phyloP scores from a whole-genome alignment of 2,888 invertebrate genomes.

The Orgyia antiqua region DNA sequence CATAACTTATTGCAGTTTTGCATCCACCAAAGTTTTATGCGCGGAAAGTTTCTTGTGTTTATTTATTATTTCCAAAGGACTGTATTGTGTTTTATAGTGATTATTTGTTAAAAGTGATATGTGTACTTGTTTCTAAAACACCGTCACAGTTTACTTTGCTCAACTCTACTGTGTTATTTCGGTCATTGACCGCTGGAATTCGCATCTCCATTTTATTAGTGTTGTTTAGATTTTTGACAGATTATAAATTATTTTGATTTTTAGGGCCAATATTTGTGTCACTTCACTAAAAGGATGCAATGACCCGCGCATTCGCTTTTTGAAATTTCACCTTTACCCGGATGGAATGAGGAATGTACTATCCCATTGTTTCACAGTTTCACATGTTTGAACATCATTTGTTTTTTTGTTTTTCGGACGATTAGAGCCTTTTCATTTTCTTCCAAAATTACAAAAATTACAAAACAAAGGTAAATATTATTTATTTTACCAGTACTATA shows the following conservation, averaged over 20 bases:
- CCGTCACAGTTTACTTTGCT: constrained; percentile 61
- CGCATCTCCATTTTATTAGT: constrained; percentile 64
- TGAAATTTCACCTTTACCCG: constrained; percentile 68
- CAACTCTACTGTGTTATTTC: constrained; percentile 66
- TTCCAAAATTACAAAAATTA: constrained; percentile 78
- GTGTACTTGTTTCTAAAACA: constrained; percentile 59
- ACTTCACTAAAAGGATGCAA: constrained; percentile 68
- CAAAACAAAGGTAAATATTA: constrained; percentile 75
- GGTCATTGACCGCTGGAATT: constrained; percentile 78
- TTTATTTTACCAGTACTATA: constrained; percentile 25
- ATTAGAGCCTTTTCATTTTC: constrained; percentile 73
- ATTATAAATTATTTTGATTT: constrained; percentile 57
- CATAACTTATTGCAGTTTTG: constrained; percentile 78
- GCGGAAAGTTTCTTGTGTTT: constrained; percentile 71
- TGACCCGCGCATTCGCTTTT: constrained; percentile 72
- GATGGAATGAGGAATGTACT: constrained; percentile 77
- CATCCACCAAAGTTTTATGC: constrained; percentile 70
- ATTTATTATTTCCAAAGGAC: constrained; percentile 47
- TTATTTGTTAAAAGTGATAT: constrained; percentile 59
- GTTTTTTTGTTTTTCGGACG: constrained; percentile 79
- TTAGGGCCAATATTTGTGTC: constrained; percentile 57
- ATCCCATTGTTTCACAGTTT: constrained; percentile 76
- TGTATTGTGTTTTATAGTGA: constrained; percentile 64
- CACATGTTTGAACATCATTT: constrained; percentile 77
- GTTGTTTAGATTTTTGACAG: constrained; percentile 51